These are phyloP conservation scores for Torymus auratus DNA, from an alignment of 2,888 invertebrate species.

Conservation along the genomic window DNA sequence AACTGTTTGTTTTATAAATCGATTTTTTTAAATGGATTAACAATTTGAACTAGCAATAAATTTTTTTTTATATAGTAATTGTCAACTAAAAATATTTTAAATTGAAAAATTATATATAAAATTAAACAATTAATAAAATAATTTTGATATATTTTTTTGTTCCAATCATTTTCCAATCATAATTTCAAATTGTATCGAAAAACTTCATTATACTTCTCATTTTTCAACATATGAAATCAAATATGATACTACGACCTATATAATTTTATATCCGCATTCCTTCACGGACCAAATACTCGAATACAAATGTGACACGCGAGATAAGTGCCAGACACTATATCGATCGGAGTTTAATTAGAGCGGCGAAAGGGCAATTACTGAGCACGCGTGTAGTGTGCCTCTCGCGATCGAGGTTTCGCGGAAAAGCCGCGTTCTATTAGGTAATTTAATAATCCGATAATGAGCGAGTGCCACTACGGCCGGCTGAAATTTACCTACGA, in stretches of 20 bases:
- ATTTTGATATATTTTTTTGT: too few species aligned
- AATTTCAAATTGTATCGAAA: too few species aligned
- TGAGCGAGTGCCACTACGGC: conserved; percentile 10
- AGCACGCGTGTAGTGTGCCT: neutral
- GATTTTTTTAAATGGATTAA: too few species aligned
- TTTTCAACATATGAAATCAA: too few species aligned
- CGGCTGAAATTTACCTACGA: neutral
- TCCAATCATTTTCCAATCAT: too few species aligned
- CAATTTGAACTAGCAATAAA: too few species aligned
- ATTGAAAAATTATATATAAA: too few species aligned
- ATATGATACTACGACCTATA: neutral
- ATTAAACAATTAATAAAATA: too few species aligned
- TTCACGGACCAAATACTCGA: neutral
- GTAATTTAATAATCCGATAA: conserved; percentile 48
- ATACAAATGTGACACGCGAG: neutral
- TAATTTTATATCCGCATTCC: neutral
- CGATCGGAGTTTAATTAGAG: conserved; percentile 25
- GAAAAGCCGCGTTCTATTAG: conserved; percentile 21
- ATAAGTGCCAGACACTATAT: neutral
- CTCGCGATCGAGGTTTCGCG: conserved; percentile 22
- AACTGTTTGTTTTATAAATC: neutral
- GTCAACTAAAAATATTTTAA: too few species aligned
- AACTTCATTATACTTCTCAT: too few species aligned
- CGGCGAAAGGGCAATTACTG: conserved; percentile 20
- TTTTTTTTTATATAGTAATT: too few species aligned